A percentile compares a stretch with the other conserved stretches of the same genome.
Evolutionary conservation across 2,797 vertebrate species (phyloP).

Genomic region (Vultur gryphus): DNA sequence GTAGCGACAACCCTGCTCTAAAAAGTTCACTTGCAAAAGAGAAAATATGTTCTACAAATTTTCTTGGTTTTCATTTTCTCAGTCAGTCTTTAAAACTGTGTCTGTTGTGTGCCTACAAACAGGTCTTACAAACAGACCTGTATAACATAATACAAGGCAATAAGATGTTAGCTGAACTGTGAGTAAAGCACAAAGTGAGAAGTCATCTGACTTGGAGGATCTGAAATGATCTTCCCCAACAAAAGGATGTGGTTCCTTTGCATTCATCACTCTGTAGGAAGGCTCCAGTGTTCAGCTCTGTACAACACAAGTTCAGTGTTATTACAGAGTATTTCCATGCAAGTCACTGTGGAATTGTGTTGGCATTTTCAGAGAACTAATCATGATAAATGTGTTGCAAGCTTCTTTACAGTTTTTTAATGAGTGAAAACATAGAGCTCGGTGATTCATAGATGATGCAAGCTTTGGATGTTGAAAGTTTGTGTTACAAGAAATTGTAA

Average conservation of each 20-base stretch:
- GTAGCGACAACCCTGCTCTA: neutral
- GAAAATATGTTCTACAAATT: neutral
- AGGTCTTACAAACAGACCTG: neutral
- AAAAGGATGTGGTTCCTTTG: neutral
- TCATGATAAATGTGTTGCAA: neutral
- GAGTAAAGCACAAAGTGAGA: neutral
- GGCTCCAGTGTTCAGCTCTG: neutral
- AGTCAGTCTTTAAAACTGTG: neutral
- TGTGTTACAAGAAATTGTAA: neutral
- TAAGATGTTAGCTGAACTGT: neutral
- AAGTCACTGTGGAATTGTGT: neutral
- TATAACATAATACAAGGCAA: neutral
- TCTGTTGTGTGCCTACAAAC: neutral
- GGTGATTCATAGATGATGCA: neutral
- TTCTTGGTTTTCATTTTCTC: neutral
- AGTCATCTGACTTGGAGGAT: neutral
- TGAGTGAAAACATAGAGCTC: neutral
- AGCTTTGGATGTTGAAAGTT: neutral
- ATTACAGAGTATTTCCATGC: neutral
- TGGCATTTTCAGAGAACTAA: slow-evolving; percentile 20
- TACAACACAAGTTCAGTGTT: neutral
- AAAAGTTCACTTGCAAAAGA: neutral
- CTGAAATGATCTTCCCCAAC: neutral
- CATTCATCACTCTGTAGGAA: neutral
- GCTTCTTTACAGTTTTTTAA: neutral